phyloP scores from a whole-genome alignment of 2,797 vertebrate genomes.

The Notamacropus eugenii region DNA sequence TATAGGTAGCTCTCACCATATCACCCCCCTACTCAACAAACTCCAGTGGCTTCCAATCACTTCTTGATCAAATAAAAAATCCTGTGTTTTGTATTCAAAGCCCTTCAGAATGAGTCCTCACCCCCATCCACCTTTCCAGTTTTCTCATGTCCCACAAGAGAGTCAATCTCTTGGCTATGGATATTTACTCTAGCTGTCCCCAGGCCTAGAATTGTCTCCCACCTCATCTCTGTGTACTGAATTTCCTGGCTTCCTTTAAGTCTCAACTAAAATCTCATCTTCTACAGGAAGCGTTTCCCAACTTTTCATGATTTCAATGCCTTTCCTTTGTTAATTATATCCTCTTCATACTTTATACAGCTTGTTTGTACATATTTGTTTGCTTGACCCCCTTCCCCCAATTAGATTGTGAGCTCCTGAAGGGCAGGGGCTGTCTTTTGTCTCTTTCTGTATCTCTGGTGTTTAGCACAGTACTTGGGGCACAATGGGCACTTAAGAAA shows the following conservation, averaged over 20 bases:
- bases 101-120: not conserved
- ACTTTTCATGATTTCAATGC: not conserved
- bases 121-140: not conserved
- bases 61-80: not conserved
- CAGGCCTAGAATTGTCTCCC: not conserved
- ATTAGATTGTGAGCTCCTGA: no score
- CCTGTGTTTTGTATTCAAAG: not conserved
- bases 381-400: not conserved
- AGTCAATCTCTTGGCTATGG: not conserved
- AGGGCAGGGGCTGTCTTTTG: no score
- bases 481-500: no score
- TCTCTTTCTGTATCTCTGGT: no score
- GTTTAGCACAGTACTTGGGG: no score
- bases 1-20: not conserved
- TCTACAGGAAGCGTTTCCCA: not conserved
- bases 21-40: not conserved
- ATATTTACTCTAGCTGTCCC: not conserved
- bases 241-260: not conserved
- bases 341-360: not conserved
- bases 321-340: not conserved
- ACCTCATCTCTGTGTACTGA: not conserved
- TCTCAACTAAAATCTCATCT: not conserved
- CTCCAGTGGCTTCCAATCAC: not conserved
- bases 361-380: not conserved
- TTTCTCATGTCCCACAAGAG: not conserved